Conservation (phyloP, 2,797 vertebrate species). For the Prunella strophiata region DNA sequence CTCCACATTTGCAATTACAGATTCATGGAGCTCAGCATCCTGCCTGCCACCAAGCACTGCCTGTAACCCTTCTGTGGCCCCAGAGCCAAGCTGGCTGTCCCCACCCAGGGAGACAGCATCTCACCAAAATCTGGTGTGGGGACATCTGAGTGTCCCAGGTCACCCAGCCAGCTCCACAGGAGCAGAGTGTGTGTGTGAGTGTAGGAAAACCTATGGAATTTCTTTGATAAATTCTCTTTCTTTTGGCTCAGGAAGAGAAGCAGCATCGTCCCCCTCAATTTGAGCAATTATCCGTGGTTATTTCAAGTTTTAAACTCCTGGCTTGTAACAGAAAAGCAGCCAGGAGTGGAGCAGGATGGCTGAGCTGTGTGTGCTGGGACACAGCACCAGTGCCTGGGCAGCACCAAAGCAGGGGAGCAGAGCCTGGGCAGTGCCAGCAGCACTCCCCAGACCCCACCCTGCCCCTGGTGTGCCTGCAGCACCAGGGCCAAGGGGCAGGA, state of each 20-base stretch:
- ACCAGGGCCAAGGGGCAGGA: background rate
- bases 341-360: background rate
- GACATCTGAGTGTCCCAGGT: background rate
- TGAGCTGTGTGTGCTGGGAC: rapidly evolving
- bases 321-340: background rate
- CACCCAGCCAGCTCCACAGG: rapidly evolving
- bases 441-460: rapidly evolving
- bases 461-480: background rate
- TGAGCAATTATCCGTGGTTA: background rate
- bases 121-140: background rate
- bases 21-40: background rate
- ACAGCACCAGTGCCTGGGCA: rapidly evolving
- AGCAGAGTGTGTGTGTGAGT: background rate
- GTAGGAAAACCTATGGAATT: background rate
- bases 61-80: background rate
- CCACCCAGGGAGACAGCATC: background rate
- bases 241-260: background rate
- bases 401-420: background rate
- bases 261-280: background rate
- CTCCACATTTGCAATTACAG: background rate
- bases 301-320: background rate
- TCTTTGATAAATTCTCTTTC: background rate
- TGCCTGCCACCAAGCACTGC: background rate
- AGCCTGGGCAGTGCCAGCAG: background rate
- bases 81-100: background rate